Evolutionary conservation across 2,797 vertebrate species (phyloP).

Genomic region (Lepus oiostolus): DNA sequence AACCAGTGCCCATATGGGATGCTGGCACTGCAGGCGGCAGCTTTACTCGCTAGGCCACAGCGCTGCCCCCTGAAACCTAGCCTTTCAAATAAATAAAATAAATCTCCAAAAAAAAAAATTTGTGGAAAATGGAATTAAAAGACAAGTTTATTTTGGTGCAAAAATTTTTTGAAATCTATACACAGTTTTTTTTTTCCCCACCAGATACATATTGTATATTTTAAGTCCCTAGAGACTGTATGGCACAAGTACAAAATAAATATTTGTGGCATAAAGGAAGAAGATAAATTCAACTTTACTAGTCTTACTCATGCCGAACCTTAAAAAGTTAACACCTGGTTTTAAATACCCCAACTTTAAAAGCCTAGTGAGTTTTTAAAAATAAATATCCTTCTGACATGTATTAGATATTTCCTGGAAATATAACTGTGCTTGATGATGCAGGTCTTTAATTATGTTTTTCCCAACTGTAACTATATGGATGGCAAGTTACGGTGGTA

Average conservation of each 20-base stretch:
- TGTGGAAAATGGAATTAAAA: too few species aligned
- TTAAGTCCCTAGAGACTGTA: neutral
- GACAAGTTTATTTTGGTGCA: too few species aligned
- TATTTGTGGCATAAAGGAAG: conserved; percentile 5
- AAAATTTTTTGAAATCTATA: too few species aligned
- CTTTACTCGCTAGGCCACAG: too few species aligned
- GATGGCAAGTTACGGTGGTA: neutral
- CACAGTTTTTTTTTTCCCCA: too few species aligned
- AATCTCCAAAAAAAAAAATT: too few species aligned
- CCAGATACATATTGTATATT: neutral
- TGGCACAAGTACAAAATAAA: neutral
- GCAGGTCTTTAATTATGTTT: neutral
- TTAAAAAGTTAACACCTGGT: too few species aligned
- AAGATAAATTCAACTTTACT: neutral
- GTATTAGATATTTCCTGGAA: neutral
- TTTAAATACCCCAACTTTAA: neutral
- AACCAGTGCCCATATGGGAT: too few species aligned
- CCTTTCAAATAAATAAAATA: too few species aligned
- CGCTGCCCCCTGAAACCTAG: too few species aligned
- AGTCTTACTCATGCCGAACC: neutral
- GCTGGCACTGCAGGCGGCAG: too few species aligned
- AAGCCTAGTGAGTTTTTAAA: neutral
- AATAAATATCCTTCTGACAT: neutral
- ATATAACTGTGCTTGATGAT: conserved; percentile 20
- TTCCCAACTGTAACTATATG: neutral